Conservation (phyloP, 2,797 vertebrate genomes). For the Acipenser ruthenus region DNA sequence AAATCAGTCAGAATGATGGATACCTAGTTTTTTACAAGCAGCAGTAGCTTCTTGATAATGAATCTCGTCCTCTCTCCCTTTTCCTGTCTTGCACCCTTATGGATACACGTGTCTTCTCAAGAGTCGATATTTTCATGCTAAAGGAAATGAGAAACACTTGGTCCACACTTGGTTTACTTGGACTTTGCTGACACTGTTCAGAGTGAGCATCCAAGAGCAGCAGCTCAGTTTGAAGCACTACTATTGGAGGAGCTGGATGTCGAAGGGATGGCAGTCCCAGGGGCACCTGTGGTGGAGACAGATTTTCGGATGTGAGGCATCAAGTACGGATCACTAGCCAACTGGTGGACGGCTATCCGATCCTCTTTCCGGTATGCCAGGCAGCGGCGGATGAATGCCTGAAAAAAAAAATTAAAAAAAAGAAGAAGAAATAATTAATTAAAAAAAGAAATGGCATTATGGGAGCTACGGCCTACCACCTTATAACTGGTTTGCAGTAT, state of each 20-base stretch:
- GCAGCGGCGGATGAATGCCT: conserved; percentile 97
- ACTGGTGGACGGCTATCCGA: conserved; percentile 93
- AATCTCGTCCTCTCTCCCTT: neutral
- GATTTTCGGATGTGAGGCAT: conserved; percentile 98
- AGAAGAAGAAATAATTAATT: neutral
- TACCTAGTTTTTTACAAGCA: no score
- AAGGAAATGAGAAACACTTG: neutral
- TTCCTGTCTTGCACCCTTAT: neutral
- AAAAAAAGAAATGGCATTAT: conserved; percentile 25
- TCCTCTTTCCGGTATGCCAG: conserved; percentile 97
- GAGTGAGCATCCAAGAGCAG: conserved; percentile 7
- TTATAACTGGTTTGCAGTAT: no score
- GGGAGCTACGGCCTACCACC: neutral
- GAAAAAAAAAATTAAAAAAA: conserved; percentile 19
- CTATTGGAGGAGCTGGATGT: conserved; percentile 94
- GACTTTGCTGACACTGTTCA: no score
- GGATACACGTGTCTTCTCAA: neutral
- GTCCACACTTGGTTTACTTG: neutral
- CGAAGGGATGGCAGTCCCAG: conserved; percentile 81
- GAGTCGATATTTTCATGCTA: neutral
- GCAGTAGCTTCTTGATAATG: no score
- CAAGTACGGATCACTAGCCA: conserved; percentile 94
- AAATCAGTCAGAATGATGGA: no score
- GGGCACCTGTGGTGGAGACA: conserved; percentile 83
- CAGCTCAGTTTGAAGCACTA: conserved; percentile 94